These are phyloP conservation scores for Eristalinus aeneus DNA, from an alignment of 2,888 invertebrate genomes.

Conservation along the genomic window DNA sequence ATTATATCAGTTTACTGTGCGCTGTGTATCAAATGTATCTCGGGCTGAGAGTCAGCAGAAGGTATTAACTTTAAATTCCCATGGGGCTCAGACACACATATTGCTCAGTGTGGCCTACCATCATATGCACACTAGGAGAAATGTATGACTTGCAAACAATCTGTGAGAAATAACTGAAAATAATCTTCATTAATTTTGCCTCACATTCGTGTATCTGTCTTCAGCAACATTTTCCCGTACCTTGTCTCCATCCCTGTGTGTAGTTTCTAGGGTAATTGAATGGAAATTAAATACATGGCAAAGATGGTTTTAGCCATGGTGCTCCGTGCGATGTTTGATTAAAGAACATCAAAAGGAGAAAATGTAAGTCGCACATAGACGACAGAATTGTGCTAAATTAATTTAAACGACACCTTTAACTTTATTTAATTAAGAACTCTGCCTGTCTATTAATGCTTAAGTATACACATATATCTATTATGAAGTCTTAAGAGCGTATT, in stretches of 20 bases:
- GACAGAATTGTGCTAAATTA: constrained; percentile 28
- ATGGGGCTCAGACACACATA: constrained; percentile 6
- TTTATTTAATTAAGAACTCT: constrained; percentile 56
- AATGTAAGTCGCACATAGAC: constrained; percentile 20
- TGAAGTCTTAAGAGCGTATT: constrained; percentile 7
- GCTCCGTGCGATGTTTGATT: constrained; percentile 45
- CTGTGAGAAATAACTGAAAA: constrained; percentile 51
- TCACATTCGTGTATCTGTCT: neutral
- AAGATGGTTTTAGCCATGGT: neutral
- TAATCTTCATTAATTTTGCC: constrained; percentile 59
- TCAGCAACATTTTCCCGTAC: neutral
- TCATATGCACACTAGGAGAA: neutral
- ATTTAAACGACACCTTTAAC: constrained; percentile 43
- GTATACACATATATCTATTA: neutral
- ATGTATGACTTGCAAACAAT: constrained; percentile 33
- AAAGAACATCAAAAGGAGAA: constrained; percentile 41
- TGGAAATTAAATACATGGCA: constrained; percentile 46
- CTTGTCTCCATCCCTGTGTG: neutral
- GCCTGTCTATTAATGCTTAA: neutral
- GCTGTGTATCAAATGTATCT: constrained; percentile 22
- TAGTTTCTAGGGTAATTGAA: constrained; percentile 49
- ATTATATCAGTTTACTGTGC: constrained; percentile 56
- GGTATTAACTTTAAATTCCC: constrained; percentile 45
- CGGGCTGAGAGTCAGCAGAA: constrained; percentile 31
- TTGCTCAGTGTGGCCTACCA: neutral